Evolutionary conservation across 53 echinoderm and acorn worm genomes (phyloP).

Genomic region (Zoroaster sp.): DNA sequence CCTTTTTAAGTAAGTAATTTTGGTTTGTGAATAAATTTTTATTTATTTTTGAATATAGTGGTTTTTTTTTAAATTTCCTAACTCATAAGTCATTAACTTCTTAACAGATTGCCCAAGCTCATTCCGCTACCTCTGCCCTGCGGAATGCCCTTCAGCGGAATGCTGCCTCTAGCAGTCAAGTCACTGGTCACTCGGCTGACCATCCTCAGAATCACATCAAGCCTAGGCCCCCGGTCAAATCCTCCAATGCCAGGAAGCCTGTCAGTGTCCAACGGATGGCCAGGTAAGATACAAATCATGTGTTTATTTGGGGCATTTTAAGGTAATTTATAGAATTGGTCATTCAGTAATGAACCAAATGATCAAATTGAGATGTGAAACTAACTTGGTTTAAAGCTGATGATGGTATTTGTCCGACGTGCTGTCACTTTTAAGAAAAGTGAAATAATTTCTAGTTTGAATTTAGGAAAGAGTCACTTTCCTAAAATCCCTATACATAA

Average conservation of each 20-base stretch:
- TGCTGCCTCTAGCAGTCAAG: conserved; percentile 32
- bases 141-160: conserved; percentile 81
- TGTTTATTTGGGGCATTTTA: no score
- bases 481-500: no score
- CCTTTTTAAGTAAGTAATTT: neutral
- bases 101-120: conserved; percentile 90
- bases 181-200: neutral
- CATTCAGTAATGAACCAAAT: no score
- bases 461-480: no score
- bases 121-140: conserved; percentile 69
- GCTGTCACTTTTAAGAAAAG: no score
- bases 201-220: conserved; percentile 32
- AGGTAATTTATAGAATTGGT: no score
- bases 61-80: neutral
- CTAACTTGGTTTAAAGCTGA: no score
- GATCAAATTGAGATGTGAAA: no score
- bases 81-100: no score
- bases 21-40: neutral
- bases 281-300: conserved; percentile 78
- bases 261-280: conserved; percentile 82
- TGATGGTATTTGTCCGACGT: no score
- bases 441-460: no score
- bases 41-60: neutral
- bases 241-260: conserved; percentile 74
- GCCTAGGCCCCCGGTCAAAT: conserved; percentile 66